Percentiles rank a stretch among this genome's conserved stretches.
Evolutionary conservation across 2,888 invertebrate genomes (phyloP).

Genomic region (Drosophila meridionalis): DNA sequence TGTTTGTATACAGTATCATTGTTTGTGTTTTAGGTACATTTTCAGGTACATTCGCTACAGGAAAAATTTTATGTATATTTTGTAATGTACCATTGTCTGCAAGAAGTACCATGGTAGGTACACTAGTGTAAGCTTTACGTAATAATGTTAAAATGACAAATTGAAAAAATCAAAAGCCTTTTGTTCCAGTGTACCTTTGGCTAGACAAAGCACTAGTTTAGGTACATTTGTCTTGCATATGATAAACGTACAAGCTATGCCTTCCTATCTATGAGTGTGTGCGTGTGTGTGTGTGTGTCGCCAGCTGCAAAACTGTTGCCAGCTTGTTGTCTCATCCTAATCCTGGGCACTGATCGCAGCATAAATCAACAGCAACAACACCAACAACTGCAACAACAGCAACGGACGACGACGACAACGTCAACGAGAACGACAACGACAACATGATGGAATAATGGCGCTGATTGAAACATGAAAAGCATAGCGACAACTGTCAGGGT

Average conservation of each 20-base stretch:
- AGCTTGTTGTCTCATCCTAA: conserved; percentile 19
- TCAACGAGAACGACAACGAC: conserved; percentile 47
- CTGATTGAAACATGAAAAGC: conserved; percentile 74
- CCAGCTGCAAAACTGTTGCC: conserved; percentile 5
- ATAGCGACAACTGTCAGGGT: conserved; percentile 49
- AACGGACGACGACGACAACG: conserved; percentile 55
- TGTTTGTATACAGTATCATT: background rate
- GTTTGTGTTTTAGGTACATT: background rate
- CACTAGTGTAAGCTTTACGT: background rate
- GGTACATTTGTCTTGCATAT: conserved; percentile 12
- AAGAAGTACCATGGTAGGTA: background rate
- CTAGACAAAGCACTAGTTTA: conserved; percentile 1
- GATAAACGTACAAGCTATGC: background rate
- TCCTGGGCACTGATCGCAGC: conserved; percentile 46
- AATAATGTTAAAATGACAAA: background rate
- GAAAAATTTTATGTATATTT: background rate
- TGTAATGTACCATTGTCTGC: background rate
- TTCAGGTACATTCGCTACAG: background rate
- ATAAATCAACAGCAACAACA: conserved; percentile 25
- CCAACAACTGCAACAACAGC: background rate
- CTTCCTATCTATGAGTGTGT: background rate
- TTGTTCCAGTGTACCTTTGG: background rate
- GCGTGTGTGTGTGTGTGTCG: background rate
- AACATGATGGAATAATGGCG: conserved; percentile 75
- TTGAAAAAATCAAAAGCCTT: too few relatives aligned